Conservation (phyloP, 1,140 invertebrate genomes). For the Caenorhabditis tropicalis region DNA sequence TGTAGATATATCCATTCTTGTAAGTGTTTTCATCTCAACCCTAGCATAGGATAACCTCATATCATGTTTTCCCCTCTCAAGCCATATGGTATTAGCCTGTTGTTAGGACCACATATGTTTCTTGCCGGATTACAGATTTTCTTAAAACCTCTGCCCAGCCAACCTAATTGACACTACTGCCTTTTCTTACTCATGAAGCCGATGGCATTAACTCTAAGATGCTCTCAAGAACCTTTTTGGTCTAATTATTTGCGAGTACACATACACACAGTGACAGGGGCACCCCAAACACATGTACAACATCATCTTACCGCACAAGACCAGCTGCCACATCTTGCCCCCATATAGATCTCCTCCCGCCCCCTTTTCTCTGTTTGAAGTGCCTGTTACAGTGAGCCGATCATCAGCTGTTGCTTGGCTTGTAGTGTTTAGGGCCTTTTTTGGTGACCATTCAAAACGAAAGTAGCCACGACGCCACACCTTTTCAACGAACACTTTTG, state of each 20-base stretch:
- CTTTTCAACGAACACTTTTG: slow-evolving; percentile 31
- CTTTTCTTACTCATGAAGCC: neutral
- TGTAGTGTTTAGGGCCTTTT: neutral
- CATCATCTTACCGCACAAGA: slow-evolving; percentile 39
- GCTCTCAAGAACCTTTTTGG: slow-evolving; percentile 44
- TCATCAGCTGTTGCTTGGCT: slow-evolving; percentile 33
- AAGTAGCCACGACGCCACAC: slow-evolving; percentile 40
- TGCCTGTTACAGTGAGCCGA: slow-evolving; percentile 29
- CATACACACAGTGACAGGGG: neutral
- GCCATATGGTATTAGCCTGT: slow-evolving; percentile 19
- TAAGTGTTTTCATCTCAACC: neutral
- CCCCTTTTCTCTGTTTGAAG: slow-evolving; percentile 5
- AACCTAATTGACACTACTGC: slow-evolving; percentile 23
- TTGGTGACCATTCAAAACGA: slow-evolving; percentile 5
- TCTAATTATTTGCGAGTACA: slow-evolving; percentile 36
- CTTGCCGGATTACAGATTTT: neutral
- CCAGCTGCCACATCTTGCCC: slow-evolving; percentile 3
- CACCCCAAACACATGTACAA: slow-evolving; percentile 31
- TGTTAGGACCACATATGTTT: neutral
- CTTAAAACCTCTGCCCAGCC: slow-evolving; percentile 1
- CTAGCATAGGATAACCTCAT: neutral
- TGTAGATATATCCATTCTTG: too few relatives aligned
- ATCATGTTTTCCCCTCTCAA: neutral
- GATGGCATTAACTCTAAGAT: slow-evolving; percentile 27
- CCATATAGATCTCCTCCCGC: neutral